These are phyloP conservation scores for Erythrolamprus reginae DNA, from an alignment of 2,113 vertebrate genomes.

Conservation along the genomic window DNA sequence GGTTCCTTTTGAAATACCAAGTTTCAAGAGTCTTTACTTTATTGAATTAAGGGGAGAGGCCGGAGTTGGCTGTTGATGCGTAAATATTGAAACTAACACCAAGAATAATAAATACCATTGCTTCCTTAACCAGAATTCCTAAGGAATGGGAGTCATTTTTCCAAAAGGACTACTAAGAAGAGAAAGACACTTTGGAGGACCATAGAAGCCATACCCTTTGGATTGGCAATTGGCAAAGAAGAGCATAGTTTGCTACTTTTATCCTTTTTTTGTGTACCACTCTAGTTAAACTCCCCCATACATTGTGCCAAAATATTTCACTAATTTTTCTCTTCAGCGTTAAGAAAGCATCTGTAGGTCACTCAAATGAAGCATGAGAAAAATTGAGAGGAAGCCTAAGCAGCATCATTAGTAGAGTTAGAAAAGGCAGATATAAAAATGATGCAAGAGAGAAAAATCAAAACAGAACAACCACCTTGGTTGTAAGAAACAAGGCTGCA, in stretches of 20 bases:
- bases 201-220: background rate
- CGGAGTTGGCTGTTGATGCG: too few species aligned
- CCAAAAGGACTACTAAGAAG: background rate
- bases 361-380: background rate
- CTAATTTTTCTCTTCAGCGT: background rate
- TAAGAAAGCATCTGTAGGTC: background rate
- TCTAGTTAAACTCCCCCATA: background rate
- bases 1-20: too few species aligned
- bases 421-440: slow-evolving; percentile 13
- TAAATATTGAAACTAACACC: background rate
- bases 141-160: background rate
- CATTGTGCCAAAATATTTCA: background rate
- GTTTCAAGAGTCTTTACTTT: too few species aligned
- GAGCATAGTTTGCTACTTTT: background rate
- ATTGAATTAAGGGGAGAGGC: too few species aligned
- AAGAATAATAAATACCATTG: background rate
- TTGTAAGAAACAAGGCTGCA: background rate
- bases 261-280: background rate
- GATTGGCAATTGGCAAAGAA: background rate
- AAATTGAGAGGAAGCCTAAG: background rate
- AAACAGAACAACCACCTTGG: slow-evolving; percentile 42
- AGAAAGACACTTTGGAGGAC: background rate
- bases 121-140: background rate
- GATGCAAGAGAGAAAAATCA: slow-evolving; percentile 37
- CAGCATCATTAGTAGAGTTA: slow-evolving; percentile 43